These are phyloP conservation scores for Ranitomeya variabilis DNA, from an alignment of 2,113 vertebrate species.

Conservation along the genomic window DNA sequence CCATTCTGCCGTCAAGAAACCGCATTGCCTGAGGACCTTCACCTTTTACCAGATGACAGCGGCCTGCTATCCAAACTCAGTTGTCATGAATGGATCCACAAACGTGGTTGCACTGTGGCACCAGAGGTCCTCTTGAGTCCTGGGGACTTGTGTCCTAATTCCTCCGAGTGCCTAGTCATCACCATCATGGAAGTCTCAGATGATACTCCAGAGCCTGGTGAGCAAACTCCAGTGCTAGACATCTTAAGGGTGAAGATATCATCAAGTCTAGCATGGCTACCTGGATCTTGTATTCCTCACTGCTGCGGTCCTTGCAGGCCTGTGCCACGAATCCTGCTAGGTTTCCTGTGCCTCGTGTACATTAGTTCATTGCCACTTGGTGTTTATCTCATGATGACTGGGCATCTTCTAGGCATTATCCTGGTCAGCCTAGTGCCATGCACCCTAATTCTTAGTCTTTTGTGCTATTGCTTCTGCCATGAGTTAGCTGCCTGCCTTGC, in stretches of 20 bases:
- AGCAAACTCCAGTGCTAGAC: conserved; percentile 77
- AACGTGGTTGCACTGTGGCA: conserved; percentile 54
- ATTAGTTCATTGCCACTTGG: conserved; percentile 87
- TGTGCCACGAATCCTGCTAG: conserved; percentile 79
- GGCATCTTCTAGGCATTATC: conserved; percentile 79
- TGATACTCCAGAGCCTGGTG: conserved; percentile 69
- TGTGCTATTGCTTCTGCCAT: conserved; percentile 84
- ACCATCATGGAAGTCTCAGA: conserved; percentile 85
- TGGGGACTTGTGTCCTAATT: conserved; percentile 71
- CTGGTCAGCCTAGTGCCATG: conserved; percentile 86
- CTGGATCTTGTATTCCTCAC: conserved; percentile 71
- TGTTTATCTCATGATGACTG: conserved; percentile 87
- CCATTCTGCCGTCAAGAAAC: conserved; percentile 88
- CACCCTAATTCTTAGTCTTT: conserved; percentile 81
- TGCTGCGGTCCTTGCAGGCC: conserved; percentile 72
- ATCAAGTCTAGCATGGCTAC: conserved; percentile 72
- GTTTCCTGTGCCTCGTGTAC: conserved; percentile 82
- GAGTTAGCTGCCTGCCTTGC: conserved; percentile 76
- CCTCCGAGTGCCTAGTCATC: conserved; percentile 83
- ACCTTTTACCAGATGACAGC: conserved; percentile 78
- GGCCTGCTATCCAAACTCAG: conserved; percentile 75
- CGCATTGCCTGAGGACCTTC: conserved; percentile 75
- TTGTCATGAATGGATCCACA: conserved; percentile 67
- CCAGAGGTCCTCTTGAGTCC: conserved; percentile 81
- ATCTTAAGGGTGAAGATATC: conserved; percentile 78